These are phyloP conservation scores for Euclidia mi DNA, from an alignment of 2,888 invertebrate genomes.

Conservation along the genomic window DNA sequence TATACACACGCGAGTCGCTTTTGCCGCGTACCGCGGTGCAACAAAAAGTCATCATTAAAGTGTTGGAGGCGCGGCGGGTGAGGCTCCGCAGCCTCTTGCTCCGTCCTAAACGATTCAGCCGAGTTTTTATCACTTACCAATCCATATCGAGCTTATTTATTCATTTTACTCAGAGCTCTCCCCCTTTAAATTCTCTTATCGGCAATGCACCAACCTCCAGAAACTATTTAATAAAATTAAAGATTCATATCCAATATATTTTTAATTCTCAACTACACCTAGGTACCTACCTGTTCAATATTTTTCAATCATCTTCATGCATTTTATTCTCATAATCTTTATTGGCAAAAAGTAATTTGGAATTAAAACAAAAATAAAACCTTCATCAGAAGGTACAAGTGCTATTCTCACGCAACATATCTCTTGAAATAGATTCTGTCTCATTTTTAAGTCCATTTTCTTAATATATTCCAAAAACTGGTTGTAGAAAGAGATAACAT, in stretches of 20 bases:
- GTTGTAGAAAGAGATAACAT: conserved; percentile 68
- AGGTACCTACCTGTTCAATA: not conserved
- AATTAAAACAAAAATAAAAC: conserved; percentile 20
- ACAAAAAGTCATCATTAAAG: conserved; percentile 89
- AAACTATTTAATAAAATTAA: conserved; percentile 45
- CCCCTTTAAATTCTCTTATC: conserved; percentile 63
- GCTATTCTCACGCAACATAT: conserved; percentile 55
- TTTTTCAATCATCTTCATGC: not conserved
- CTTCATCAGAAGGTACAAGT: conserved; percentile 19
- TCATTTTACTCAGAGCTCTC: conserved; percentile 76
- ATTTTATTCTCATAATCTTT: conserved; percentile 7
- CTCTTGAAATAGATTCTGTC: conserved; percentile 50
- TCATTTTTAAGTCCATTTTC: conserved; percentile 59
- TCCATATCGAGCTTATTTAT: conserved; percentile 83
- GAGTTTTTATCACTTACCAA: conserved; percentile 86
- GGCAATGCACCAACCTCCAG: conserved; percentile 35
- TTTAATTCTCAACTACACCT: not conserved
- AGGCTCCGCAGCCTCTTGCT: conserved; percentile 77
- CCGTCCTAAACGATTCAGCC: conserved; percentile 82
- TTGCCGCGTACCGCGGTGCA: conserved; percentile 63
- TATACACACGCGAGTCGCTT: conserved; percentile 54
- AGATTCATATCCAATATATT: conserved; percentile 22
- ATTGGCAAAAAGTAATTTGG: conserved; percentile 6
- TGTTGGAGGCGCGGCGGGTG: conserved; percentile 83
- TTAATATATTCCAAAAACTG: conserved; percentile 69